Conservation (phyloP, 2,888 invertebrate genomes). For the Phania funesta region DNA sequence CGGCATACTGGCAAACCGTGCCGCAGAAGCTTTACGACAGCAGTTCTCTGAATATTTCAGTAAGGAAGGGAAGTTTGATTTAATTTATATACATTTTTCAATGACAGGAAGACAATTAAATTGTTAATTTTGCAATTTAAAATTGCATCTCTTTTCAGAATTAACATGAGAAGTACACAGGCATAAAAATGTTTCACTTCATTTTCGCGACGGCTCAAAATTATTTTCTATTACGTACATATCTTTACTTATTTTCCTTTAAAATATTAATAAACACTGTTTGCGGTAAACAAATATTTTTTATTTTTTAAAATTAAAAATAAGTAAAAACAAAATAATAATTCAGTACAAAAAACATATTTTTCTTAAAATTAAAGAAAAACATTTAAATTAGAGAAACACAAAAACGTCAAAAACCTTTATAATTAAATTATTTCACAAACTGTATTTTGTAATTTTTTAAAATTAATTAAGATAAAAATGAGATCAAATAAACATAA, state of each 20-base stretch:
- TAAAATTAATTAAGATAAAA: no score
- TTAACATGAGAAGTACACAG: neutral
- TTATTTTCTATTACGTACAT: neutral
- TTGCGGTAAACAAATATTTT: no score
- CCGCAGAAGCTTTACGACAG: neutral
- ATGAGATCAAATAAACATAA: neutral
- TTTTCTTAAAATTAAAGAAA: no score
- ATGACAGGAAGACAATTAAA: neutral
- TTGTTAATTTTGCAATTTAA: neutral
- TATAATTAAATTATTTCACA: no score
- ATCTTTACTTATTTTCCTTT: neutral
- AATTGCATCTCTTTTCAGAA: no score
- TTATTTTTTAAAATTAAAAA: no score
- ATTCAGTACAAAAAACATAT: no score
- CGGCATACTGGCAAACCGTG: conserved; percentile 9
- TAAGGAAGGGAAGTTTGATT: neutral
- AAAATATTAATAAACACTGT: no score
- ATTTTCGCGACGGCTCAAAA: neutral
- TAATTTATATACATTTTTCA: neutral
- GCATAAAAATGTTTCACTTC: neutral
- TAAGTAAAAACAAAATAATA: no score
- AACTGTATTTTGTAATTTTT: no score
- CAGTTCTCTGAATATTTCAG: neutral
- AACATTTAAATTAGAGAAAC: no score
- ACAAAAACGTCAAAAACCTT: no score